Evolutionary conservation across 2,888 invertebrate genomes (phyloP), one percentile per base, ranked within the genome.

Genomic region (Drosophila rubida): DNA sequence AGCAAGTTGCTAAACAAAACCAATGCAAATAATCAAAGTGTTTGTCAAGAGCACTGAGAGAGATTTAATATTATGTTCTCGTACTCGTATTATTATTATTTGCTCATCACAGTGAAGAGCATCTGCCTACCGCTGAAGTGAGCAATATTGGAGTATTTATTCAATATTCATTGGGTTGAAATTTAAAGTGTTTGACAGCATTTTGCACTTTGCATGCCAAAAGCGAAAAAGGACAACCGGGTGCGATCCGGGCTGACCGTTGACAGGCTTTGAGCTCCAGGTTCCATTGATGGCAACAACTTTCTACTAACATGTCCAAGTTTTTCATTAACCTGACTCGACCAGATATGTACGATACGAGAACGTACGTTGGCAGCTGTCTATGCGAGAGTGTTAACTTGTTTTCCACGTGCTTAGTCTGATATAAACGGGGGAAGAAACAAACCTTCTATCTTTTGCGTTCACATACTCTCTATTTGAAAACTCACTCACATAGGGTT

Each of bases 251-350:
- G 32, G 5, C 19, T 32, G 48, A 8, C 41, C 57, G 8, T 63
- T 68, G 53, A 45, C 60, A 44, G 27, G 25, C 54, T 45, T 53
- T 53, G 45, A 60, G 53, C 54, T 54, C 2, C 44, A 54, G 32
- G 19, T 23, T 44, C 32, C 62, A 67, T 58, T 61, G 77, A 59
- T 46, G 53, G 53, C 66, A 57, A 51, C 58, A 69, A 77, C 66
- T 69, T 66, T 70, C 67, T 32, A 54, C 63, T 55, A 68, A 69
- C 76, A 74, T 78, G 84, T 71, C 68, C 59, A 78, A 71, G 78
- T 82, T 85, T 82, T 83, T 87, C 85, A 84, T 84, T 87, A 84
- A 84, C 81, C 85, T 84, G 83, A 77, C 83, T 81, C 69, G 59
- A 11, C 64, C 82, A 83, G 82, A 77, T 80, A 80, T 81, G 69